Conservation (phyloP, 2,113 vertebrate species). For the Catharus bicknelli region DNA sequence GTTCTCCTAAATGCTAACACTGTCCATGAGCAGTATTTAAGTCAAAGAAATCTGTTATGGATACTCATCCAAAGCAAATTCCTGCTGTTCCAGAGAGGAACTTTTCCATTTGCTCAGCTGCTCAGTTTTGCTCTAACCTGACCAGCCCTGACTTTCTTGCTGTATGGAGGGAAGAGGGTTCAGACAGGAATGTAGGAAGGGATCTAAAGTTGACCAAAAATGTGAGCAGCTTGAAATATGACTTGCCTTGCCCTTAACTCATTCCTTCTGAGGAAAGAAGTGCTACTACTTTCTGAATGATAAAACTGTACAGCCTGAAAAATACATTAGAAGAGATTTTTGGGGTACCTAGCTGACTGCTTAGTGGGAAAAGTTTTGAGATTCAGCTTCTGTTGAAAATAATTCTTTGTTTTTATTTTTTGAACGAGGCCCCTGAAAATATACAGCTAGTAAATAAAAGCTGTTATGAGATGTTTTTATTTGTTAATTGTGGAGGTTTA, state of each 20-base stretch:
- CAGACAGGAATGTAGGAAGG: background rate
- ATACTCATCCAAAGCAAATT: background rate
- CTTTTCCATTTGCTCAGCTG: background rate
- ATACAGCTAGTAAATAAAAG: background rate
- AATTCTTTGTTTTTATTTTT: background rate
- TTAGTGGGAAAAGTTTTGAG: background rate
- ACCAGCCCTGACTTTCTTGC: background rate
- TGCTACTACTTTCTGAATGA: background rate
- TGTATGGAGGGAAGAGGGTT: background rate
- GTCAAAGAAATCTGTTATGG: background rate
- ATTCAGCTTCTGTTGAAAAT: background rate
- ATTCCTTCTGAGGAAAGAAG: background rate
- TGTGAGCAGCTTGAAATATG: background rate
- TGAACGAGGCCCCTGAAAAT: background rate
- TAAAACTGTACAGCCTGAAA: background rate
- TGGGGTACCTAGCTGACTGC: background rate
- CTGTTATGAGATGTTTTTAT: background rate
- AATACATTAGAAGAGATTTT: background rate
- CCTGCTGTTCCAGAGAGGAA: background rate
- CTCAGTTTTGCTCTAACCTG: background rate
- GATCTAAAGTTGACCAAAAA: background rate
- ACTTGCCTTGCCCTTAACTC: background rate
- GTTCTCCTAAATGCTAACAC: background rate
- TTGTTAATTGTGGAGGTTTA: background rate
- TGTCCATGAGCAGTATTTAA: background rate